These are phyloP conservation scores for Cryptocephalus moraei DNA, from an alignment of 2,888 invertebrate species.

Conservation along the genomic window DNA sequence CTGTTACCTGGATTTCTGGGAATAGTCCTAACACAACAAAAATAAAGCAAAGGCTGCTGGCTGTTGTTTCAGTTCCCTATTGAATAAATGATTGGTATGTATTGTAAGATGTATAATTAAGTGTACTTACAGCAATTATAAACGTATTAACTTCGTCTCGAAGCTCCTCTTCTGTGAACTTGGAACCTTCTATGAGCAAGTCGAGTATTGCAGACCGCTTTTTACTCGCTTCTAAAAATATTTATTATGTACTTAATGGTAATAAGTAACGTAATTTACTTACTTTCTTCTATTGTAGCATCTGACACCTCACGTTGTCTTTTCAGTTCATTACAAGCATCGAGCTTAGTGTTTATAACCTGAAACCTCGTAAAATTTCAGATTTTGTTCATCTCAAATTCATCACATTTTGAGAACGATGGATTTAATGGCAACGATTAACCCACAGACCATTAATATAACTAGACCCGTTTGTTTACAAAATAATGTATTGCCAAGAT, in stretches of 20 bases:
- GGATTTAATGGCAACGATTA: too few relatives aligned
- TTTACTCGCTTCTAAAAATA: background rate
- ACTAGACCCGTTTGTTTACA: too few relatives aligned
- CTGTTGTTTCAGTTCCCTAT: constrained; percentile 24
- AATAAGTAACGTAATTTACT: background rate
- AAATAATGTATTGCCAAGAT: too few relatives aligned
- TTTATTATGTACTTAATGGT: background rate
- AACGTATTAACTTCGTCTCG: constrained; percentile 42
- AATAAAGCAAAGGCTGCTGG: constrained; percentile 1
- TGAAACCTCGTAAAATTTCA: background rate
- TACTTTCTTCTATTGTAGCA: constrained; percentile 5
- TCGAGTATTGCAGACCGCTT: constrained; percentile 8
- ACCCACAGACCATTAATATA: too few relatives aligned
- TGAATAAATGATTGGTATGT: background rate
- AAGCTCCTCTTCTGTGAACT: constrained; percentile 9
- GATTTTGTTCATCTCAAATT: too few relatives aligned
- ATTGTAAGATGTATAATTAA: background rate
- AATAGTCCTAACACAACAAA: too few relatives aligned
- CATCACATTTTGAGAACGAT: too few relatives aligned
- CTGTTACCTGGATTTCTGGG: too few relatives aligned
- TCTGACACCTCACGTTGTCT: background rate
- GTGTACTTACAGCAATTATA: constrained; percentile 42
- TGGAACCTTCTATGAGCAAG: constrained; percentile 6
- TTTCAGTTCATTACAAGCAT: constrained; percentile 1
- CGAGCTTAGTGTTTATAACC: constrained; percentile 4